A percentile compares a stretch with the other conserved stretches of the same genome.
phyloP scores from a whole-genome alignment of 2,113 vertebrate species.

The Misgurnus mizolepis region DNA sequence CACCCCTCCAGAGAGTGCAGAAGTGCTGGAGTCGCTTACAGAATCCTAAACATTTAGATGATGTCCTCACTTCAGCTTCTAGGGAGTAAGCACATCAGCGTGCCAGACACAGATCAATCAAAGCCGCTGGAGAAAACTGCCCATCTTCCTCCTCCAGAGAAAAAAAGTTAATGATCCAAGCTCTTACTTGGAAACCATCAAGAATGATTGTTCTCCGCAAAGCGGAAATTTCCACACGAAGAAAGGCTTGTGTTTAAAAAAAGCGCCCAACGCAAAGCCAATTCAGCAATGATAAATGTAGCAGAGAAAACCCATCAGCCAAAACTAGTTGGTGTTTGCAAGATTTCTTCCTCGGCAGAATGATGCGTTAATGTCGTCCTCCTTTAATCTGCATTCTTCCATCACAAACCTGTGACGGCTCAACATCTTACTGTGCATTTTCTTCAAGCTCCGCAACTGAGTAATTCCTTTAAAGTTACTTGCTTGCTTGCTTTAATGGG shows the following conservation, averaged over 20 bases:
- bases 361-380: not conserved
- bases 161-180: conserved; percentile 47
- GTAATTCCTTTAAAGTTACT: not conserved
- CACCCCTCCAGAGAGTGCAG: conserved; percentile 50
- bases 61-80: conserved; percentile 38
- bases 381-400: conserved; percentile 11
- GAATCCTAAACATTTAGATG: conserved; percentile 46
- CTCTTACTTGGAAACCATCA: conserved; percentile 35
- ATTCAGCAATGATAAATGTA: conserved; percentile 25
- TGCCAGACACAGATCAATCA: conserved; percentile 51
- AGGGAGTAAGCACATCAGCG: conserved; percentile 47
- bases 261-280: not conserved
- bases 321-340: not conserved
- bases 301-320: not conserved
- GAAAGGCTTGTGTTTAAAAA: not conserved
- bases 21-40: conserved; percentile 46
- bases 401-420: not conserved
- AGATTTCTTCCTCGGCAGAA: not conserved
- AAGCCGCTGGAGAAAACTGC: conserved; percentile 46
- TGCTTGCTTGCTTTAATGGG: conserved; percentile 2
- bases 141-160: conserved; percentile 35
- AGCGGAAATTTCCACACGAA: conserved; percentile 30
- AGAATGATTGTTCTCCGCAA: conserved; percentile 29
- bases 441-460: conserved; percentile 1
- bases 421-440: not conserved